Evolutionary conservation across 2,797 vertebrate genomes (phyloP), one percentile per base, ranked within the genome.

Genomic region (Gallinago nigripennis): DNA sequence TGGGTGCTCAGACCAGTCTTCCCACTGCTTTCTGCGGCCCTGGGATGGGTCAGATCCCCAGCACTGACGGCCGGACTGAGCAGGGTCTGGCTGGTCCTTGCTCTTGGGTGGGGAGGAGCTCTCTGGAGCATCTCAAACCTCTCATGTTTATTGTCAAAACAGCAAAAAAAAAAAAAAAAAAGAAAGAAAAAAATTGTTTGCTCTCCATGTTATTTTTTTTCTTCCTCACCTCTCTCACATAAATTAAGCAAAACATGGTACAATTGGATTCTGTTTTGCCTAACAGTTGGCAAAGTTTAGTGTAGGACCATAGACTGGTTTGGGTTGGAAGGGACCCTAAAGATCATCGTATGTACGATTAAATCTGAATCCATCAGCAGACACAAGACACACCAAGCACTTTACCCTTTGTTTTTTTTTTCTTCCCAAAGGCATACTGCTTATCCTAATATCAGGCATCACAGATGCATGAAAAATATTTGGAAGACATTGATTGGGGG

Each of bases 221-320:
- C 7, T 10, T 25, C 28, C 28, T 12, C 19, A 31, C 48, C 33
- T 33, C 56, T 73, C 77, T 92, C 61, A 71, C 56, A 81, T 80
- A 57, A 88, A 72, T 86, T 54, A 77, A 50, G 43, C 6, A 28
- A 57, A 92, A n/a, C 15, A 8, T 43, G 63, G 31, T 61, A 14
- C 31, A 68, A 77, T 58, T 72, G 19, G 35, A 80, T 73, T 65
- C 48, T 37, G 16, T 94, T 97, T 95, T 82, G 58, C 50, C 70
- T 68, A 54, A 12, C 16, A 54, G 12, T 25, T 93, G 86, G 45
- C 65, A 92, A 24, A n/a, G 46, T 7, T 33, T 48, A 23, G 56
- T 53, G 11, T 53, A 53, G 28, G 18, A 53, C 51, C 51, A 18
- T 30, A 7, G 51, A 53, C 16, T 30, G 27, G 50, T 51, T 51